These are phyloP conservation scores for Scaptomyza graminum DNA, from an alignment of 1,140 invertebrate genomes.

Conservation along the genomic window DNA sequence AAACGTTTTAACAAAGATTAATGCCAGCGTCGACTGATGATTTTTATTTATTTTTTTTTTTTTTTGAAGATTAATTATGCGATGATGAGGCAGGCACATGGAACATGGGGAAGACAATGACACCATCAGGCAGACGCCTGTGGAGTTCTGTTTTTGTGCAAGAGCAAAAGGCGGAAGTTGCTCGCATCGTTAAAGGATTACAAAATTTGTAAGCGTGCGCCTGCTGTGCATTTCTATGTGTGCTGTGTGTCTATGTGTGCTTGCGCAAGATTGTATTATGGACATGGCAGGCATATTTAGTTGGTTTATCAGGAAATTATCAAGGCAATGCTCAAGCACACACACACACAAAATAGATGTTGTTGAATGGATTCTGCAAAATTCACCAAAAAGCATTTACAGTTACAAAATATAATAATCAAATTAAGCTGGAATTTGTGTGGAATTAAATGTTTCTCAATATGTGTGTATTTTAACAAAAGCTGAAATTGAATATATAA, in stretches of 20 bases:
- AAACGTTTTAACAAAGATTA: conserved; percentile 83
- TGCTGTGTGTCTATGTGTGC: conserved; percentile 1
- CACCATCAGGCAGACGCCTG: conserved; percentile 42
- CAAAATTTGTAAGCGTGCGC: conserved; percentile 77
- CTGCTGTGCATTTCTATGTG: conserved; percentile 39
- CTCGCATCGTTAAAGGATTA: conserved; percentile 79
- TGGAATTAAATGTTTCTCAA: conserved; percentile 14
- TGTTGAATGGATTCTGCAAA: neutral
- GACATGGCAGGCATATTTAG: conserved; percentile 26
- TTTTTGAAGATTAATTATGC: conserved; percentile 83
- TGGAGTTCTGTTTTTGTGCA: conserved; percentile 55
- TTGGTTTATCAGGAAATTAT: conserved; percentile 53
- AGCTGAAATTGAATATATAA: neutral
- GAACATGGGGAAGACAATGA: conserved; percentile 63
- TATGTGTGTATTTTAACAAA: conserved; percentile 6
- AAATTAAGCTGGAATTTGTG: conserved; percentile 9
- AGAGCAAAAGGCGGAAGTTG: conserved; percentile 64
- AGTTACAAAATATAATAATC: neutral
- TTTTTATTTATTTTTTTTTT: conserved; percentile 27
- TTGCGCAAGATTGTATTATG: conserved; percentile 1
- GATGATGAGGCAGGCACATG: conserved; percentile 82
- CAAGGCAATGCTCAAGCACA: conserved; percentile 20
- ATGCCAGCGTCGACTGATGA: conserved; percentile 82
- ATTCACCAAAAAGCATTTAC: conserved; percentile 10
- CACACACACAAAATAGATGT: neutral